Evolutionary conservation across 2,113 vertebrate species (phyloP), one percentile per base, ranked within the genome.

Genomic region (Aptenodytes forsteri): DNA sequence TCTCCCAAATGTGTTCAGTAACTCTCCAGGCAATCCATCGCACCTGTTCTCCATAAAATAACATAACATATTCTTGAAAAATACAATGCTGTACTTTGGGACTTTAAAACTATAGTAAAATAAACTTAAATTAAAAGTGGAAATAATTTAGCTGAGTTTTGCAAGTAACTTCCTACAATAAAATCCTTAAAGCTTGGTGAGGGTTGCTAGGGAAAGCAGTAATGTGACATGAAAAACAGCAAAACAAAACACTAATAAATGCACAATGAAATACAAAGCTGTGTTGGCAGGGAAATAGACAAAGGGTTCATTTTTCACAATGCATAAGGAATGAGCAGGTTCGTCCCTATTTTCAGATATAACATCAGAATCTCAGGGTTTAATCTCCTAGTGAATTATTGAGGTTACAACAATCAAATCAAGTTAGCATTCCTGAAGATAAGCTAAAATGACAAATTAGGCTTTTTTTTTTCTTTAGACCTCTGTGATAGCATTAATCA

Each of bases 361-460:
- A 80, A 81, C 18, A 79, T 67, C 36, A 91, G 42, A 81, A 83
- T 79, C 64, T 84, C 4, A 8, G 6, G 50, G 10, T 30, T 93
- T 93, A 94, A 85, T 86, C 62, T 96, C 58, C 77, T 83, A 83
- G 67, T 50, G 94, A 95, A 83, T 91, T 81, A 93, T 70, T 84
- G 61, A 92, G 47, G 80, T 78, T 92, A 44, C 40, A 92, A 92
- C 46, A 79, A 87, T 87, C 61, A 95, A 95, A 95, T 83, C 55
- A 87, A 92, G 49, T 89, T 76, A 91, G 30, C 44, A 82, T 87
- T 95, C 62, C 36, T 92, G 77, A 81, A 93, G 83, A 95, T 95
- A 95, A 84, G 21, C n/a, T 95, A 75, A 93, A 95, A 92, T 93
- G 80, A 94, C 83, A 97, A 92, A 97, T 94, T 90, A 89, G 40